Conservation (phyloP, 2,888 invertebrate species). For the Crepidodera aurea region DNA sequence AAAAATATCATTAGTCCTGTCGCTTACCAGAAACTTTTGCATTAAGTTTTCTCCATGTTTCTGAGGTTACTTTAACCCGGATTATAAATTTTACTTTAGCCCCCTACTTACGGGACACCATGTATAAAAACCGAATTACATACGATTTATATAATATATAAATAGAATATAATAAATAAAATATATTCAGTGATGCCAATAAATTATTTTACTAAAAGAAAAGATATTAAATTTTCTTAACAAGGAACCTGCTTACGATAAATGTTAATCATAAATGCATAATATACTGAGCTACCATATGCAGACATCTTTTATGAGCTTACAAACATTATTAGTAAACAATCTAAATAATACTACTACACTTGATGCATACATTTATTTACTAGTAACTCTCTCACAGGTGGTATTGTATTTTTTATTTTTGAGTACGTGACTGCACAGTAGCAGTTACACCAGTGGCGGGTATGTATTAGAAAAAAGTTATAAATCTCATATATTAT, state of each 20-base stretch:
- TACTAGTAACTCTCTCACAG: constrained; percentile 12
- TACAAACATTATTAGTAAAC: constrained; percentile 20
- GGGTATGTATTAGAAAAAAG: background rate
- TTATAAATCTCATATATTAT: too few species aligned
- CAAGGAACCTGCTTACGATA: background rate
- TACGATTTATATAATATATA: too few species aligned
- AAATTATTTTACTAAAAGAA: too few species aligned
- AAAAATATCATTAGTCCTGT: too few species aligned
- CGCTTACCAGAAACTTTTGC: too few species aligned
- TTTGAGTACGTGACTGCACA: constrained; percentile 6
- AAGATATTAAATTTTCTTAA: background rate
- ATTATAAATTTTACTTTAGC: too few species aligned
- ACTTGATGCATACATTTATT: constrained; percentile 9
- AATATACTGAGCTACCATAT: background rate
- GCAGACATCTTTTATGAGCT: constrained; percentile 21
- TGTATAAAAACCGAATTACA: too few species aligned
- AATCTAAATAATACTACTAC: constrained; percentile 18
- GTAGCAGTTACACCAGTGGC: constrained; percentile 3
- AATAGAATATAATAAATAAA: too few species aligned
- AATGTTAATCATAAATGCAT: background rate
- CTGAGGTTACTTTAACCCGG: too few species aligned
- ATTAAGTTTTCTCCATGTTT: too few species aligned
- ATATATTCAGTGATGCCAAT: too few species aligned
- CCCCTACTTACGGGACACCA: too few species aligned
- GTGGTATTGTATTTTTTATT: constrained; percentile 2